Conservation (phyloP, 2,888 invertebrate genomes). For the Bruchidius siliquastri region DNA sequence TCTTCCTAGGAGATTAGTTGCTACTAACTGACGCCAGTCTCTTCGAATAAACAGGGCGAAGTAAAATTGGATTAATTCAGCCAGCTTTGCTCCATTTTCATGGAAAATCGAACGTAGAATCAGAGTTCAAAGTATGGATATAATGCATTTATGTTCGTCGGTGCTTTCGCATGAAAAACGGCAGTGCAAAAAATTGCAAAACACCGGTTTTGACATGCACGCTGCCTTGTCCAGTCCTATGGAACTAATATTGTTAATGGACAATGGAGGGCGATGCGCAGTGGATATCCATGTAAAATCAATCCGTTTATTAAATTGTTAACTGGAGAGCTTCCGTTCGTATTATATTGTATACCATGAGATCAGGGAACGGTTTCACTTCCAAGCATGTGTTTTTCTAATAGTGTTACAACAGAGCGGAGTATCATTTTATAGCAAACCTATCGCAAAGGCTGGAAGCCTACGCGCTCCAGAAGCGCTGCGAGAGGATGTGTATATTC, state of each 20-base stretch:
- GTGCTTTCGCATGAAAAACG: background rate
- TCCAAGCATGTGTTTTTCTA: background rate
- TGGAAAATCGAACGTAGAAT: background rate
- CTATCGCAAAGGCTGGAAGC: no score
- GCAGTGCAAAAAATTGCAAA: background rate
- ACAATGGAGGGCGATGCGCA: background rate
- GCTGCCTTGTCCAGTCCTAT: background rate
- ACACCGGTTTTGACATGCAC: background rate
- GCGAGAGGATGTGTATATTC: no score
- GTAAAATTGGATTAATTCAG: background rate
- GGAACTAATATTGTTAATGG: background rate
- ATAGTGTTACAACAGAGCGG: no score
- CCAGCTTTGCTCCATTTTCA: background rate
- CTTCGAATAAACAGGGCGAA: background rate
- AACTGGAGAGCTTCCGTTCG: background rate
- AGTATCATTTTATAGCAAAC: no score
- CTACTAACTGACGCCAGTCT: background rate
- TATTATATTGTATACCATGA: background rate
- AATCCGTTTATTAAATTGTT: background rate
- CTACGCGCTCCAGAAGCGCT: no score
- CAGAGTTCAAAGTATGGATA: background rate
- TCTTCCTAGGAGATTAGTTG: no score
- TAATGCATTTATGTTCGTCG: background rate
- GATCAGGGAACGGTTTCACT: background rate
- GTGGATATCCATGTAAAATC: background rate